phyloP scores from a whole-genome alignment of 2,113 vertebrate species.

The Cephalopholis sonnerati region DNA sequence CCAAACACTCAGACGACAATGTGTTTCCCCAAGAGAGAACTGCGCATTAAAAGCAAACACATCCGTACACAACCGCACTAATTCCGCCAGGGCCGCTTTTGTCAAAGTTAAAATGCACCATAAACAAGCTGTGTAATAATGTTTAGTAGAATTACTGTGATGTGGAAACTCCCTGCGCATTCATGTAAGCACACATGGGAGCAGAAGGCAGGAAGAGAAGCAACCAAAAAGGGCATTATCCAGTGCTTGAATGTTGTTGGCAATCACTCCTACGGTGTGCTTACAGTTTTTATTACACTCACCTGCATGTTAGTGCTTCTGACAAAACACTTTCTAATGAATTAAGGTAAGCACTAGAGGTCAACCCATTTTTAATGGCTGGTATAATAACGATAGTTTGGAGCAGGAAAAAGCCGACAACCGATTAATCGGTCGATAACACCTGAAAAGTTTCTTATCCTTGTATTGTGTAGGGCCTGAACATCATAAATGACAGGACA shows the following conservation, averaged over 20 bases:
- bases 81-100: conserved; percentile 23
- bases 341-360: background rate
- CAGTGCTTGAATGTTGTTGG: conserved; percentile 1
- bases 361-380: too few relatives aligned
- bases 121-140: conserved; percentile 40
- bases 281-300: background rate
- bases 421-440: too few relatives aligned
- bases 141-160: conserved; percentile 15
- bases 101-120: conserved; percentile 34
- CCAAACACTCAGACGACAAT: conserved; percentile 48
- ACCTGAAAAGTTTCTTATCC: too few relatives aligned
- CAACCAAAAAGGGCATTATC: background rate
- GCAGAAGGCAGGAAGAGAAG: background rate
- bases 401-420: too few relatives aligned
- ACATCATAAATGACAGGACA: too few relatives aligned
- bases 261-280: background rate
- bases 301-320: conserved; percentile 1
- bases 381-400: too few relatives aligned
- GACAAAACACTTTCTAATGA: background rate
- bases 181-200: background rate
- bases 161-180: conserved; percentile 11
- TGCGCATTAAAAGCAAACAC: conserved; percentile 17
- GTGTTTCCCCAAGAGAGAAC: conserved; percentile 31
- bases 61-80: background rate
- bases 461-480: too few relatives aligned